Conservation (phyloP, 2,888 invertebrate genomes). For the Pseudoips prasinana region DNA sequence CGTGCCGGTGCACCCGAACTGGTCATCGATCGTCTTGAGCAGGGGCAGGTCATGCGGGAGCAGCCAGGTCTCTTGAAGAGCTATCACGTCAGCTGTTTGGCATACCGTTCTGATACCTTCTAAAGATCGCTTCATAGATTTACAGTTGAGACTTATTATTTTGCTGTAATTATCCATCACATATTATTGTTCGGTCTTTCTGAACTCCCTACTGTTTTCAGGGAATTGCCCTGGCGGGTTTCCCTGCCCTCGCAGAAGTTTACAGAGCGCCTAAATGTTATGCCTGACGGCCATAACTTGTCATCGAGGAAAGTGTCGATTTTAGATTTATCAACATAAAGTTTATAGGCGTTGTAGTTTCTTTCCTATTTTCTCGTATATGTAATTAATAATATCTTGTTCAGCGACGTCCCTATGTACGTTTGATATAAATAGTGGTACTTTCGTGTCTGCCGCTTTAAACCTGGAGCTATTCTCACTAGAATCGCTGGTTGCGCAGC, state of each 20-base stretch:
- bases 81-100: not conserved
- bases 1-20: conserved; percentile 4
- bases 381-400: conserved; percentile 18
- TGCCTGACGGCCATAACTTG: conserved; percentile 24
- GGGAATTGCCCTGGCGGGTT: too few species aligned
- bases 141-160: conserved; percentile 3
- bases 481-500: not conserved
- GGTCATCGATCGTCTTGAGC: not conserved
- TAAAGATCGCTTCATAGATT: conserved; percentile 1
- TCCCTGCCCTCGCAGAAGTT: conserved; percentile 3
- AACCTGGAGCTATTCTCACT: conserved; percentile 6
- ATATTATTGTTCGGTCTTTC: too few species aligned
- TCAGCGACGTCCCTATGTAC: conserved; percentile 16
- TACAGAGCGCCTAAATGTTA: conserved; percentile 21
- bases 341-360: conserved; percentile 17
- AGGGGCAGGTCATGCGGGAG: conserved; percentile 1
- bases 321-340: conserved; percentile 19
- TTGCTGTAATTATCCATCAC: not conserved
- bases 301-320: conserved; percentile 13
- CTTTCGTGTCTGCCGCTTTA: conserved; percentile 19
- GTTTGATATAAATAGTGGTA: conserved; percentile 26
- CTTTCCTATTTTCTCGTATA: conserved; percentile 13
- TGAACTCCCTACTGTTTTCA: not conserved
- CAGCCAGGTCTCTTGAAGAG: conserved; percentile 1
- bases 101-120: conserved; percentile 1